Conservation (phyloP, 2,113 vertebrate genomes). For the Desmodus rotundus region DNA sequence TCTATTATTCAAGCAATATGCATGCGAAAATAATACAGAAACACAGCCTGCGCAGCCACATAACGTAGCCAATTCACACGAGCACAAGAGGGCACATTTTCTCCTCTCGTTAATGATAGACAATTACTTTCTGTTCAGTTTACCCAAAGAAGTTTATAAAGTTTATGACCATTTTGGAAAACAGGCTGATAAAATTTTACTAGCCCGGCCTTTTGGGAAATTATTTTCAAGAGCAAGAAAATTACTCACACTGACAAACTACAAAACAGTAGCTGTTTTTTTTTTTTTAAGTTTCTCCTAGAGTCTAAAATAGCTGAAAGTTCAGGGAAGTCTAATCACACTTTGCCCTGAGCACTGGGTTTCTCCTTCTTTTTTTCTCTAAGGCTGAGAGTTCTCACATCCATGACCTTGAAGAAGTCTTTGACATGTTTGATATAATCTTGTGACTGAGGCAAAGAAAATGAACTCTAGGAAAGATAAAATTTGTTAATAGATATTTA, state of each 20-base stretch:
- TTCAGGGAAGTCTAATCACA: not conserved
- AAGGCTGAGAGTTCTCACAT: not conserved
- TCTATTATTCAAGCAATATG: not conserved
- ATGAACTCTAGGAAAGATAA: constrained; percentile 2
- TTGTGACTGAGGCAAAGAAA: not conserved
- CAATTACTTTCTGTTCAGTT: not conserved
- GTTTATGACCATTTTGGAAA: not conserved
- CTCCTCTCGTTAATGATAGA: not conserved
- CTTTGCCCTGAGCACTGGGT: not conserved
- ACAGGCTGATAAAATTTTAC: not conserved
- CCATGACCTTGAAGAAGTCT: not conserved
- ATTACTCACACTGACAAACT: not conserved
- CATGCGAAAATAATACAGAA: not conserved
- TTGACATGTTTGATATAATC: not conserved
- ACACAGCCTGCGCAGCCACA: not conserved
- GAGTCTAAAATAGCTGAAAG: not conserved
- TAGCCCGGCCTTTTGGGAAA: not conserved
- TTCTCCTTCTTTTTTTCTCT: not conserved
- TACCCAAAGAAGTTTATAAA: not conserved
- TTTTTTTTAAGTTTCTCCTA: not conserved
- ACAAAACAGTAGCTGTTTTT: not conserved
- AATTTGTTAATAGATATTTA: not conserved
- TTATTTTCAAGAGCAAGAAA: constrained; percentile 6
- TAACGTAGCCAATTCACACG: accelerated
- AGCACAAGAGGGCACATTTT: accelerated